Conservation (phyloP, 2,888 invertebrate species). For the Anthrax anthrax region DNA sequence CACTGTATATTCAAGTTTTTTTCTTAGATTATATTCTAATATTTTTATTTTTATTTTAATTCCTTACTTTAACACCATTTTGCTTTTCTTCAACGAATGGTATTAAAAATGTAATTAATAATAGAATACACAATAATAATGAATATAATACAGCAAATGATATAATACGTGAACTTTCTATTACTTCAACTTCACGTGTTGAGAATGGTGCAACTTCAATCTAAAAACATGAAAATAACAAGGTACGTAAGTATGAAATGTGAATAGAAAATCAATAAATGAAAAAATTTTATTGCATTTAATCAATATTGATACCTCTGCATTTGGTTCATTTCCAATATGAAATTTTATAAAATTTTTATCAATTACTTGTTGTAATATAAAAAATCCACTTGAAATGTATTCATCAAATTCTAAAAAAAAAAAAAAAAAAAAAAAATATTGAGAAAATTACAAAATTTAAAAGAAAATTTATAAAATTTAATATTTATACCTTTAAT, state of each 20-base stretch:
- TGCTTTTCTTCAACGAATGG: conserved; percentile 45
- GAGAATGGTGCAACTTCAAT: conserved; percentile 21
- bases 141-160: conserved; percentile 23
- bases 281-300: too few relatives aligned
- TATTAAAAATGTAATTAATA: conserved; percentile 34
- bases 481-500: conserved; percentile 17
- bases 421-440: conserved; percentile 5
- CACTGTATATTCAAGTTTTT: too few relatives aligned
- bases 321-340: conserved; percentile 10
- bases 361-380: conserved; percentile 46
- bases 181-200: conserved; percentile 14
- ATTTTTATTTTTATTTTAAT: neutral
- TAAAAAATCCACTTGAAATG: conserved; percentile 38
- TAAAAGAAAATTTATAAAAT: neutral
- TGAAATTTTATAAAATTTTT: conserved; percentile 36
- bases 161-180: conserved; percentile 19
- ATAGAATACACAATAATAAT: conserved; percentile 21
- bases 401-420: conserved; percentile 31
- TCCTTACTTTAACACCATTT: conserved; percentile 41
- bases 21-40: neutral
- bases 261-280: too few relatives aligned
- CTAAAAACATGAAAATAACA: conserved; percentile 5
- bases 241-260: neutral
- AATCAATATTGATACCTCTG: conserved; percentile 12
- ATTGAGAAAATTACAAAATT: neutral